phyloP scores from a whole-genome alignment of 2,888 invertebrate species.

The Eristalinus sepulchralis region DNA sequence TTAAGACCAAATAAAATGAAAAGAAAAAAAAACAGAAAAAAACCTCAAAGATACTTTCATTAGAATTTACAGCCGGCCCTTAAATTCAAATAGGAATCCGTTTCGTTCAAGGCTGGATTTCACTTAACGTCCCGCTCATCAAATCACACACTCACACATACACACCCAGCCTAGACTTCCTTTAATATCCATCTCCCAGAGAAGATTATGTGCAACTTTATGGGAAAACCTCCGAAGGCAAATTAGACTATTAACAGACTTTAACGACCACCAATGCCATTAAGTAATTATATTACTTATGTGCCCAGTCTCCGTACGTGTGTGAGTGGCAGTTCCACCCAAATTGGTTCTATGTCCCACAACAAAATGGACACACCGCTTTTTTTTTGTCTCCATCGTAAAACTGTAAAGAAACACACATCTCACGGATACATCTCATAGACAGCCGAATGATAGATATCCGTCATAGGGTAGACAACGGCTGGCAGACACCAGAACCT shows the following conservation, averaged over 20 bases:
- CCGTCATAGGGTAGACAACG: background rate
- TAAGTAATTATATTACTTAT: slow-evolving; percentile 32
- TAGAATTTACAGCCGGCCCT: background rate
- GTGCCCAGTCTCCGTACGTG: background rate
- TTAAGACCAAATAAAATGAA: background rate
- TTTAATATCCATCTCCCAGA: background rate
- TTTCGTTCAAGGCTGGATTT: background rate
- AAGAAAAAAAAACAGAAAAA: background rate
- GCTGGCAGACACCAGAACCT: background rate
- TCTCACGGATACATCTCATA: background rate
- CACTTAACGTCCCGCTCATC: background rate
- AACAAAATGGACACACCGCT: slow-evolving; percentile 5
- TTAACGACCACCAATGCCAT: slow-evolving; percentile 38
- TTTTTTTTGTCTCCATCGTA: slow-evolving; percentile 8
- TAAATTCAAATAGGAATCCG: background rate
- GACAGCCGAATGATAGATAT: slow-evolving; percentile 14
- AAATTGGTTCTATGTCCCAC: slow-evolving; percentile 10
- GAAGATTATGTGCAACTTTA: slow-evolving; percentile 5
- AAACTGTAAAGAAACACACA: slow-evolving; percentile 5
- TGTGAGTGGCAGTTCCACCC: slow-evolving; percentile 5
- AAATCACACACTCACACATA: background rate
- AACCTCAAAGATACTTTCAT: background rate
- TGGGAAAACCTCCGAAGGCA: slow-evolving; percentile 25
- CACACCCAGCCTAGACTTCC: background rate
- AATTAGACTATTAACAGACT: slow-evolving; percentile 45